Evolutionary conservation across 2,797 vertebrate species (phyloP).

Genomic region (Myripristis murdjan): DNA sequence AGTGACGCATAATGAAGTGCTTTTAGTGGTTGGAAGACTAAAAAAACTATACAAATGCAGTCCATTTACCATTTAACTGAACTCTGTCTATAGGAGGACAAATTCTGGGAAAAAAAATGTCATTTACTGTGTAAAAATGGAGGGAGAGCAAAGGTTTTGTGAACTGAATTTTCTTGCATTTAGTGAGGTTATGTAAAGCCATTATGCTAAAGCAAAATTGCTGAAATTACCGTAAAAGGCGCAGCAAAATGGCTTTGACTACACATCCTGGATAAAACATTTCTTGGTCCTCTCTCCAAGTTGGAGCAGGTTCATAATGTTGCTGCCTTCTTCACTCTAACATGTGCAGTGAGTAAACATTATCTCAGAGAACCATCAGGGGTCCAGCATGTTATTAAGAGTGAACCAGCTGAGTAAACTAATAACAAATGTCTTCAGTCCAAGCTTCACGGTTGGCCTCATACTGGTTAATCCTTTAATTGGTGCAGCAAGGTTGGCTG

Average conservation of each 20-base stretch:
- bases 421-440: conserved; percentile 64
- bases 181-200: conserved; percentile 63
- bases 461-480: conserved; percentile 73
- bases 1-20: too few species aligned
- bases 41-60: conserved; percentile 32
- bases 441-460: conserved; percentile 67
- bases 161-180: conserved; percentile 44
- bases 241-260: conserved; percentile 1
- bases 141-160: conserved; percentile 14
- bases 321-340: conserved; percentile 40
- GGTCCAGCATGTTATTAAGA: conserved; percentile 61
- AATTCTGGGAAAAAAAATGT: conserved; percentile 22
- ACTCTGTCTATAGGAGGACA: conserved; percentile 30
- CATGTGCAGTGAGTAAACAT: conserved; percentile 30
- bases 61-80: conserved; percentile 3
- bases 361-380: conserved; percentile 53
- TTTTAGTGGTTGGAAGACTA: conserved; percentile 31
- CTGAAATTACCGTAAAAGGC: conserved; percentile 34
- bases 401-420: conserved; percentile 67
- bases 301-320: conserved; percentile 30
- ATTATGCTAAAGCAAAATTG: conserved; percentile 45
- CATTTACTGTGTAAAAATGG: conserved; percentile 19
- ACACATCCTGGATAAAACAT: background rate
- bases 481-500: conserved; percentile 49
- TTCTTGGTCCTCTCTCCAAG: too few species aligned